Base-by-base conservation (phyloP, 2,797 vertebrate genomes). In the Argentina silus region DNA sequence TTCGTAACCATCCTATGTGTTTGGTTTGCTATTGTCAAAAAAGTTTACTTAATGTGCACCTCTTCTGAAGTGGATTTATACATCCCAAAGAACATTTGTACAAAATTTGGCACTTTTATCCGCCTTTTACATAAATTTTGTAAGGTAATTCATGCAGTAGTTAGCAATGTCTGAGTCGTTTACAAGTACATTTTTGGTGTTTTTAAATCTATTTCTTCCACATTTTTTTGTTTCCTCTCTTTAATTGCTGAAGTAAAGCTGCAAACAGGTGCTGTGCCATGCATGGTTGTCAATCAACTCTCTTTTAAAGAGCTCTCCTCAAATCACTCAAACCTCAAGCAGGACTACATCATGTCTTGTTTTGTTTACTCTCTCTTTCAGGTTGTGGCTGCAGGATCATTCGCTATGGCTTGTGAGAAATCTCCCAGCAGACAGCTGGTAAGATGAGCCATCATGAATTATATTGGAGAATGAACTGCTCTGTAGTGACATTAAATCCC, bases 341-440 rank as follows among this genome's bases (percentile, higher is more conserved):
- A 61, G 9, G 12, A 23, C 11, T 9, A 61, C 4, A 61, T 27
- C 59, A 61, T 7, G 17, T 56, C 68, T 70, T 61, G 11, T 67
- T 44, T 4, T 36, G 27, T 45, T 57, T 57, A 67, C 42, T 60
- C 70, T 73, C 63, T 71, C 9, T 77, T 86, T 44, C 81, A 94
- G 93, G 83, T 89, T 82, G 59, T 93, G 53, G 27, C 79, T 11
- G 93, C 81, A 67, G 93, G 93, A 78, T 89, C 92, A 1, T 76
- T 92, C 15, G 82, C 88, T 1, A 63, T 94, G n/a, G 89, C 91
- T 78, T 91, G 75, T 73, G 87, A 90, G 71, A 90, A 81, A 77
- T 83, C 69, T 51, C 88, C 91, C 9, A 90, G 62, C 79, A 90
- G 73, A 78, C 51, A 60, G 10, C 45, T 89, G 86, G 93, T 93